Evolutionary conservation across 2,888 invertebrate genomes (phyloP).

Genomic region (Odontomyia ornata): DNA sequence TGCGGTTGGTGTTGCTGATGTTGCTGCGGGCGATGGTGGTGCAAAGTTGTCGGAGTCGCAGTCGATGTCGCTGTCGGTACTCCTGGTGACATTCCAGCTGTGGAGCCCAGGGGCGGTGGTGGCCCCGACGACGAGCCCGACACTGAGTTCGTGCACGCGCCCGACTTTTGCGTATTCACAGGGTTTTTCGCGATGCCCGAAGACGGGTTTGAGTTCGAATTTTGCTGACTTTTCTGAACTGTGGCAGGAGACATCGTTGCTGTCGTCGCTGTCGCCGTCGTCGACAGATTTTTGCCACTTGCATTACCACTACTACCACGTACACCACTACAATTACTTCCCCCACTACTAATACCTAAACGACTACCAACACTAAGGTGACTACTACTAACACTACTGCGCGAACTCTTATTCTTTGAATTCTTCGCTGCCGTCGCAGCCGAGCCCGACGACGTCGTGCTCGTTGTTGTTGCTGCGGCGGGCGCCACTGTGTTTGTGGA

Average conservation of each 20-base stretch:
- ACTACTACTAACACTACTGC: conserved; percentile 51
- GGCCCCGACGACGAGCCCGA: conserved; percentile 2
- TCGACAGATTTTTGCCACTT: conserved; percentile 55
- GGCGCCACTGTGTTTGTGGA: conserved; percentile 49
- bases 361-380: conserved; percentile 48
- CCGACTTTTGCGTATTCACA: conserved; percentile 31
- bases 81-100: conserved; percentile 38
- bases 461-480: conserved; percentile 53
- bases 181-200: conserved; percentile 23
- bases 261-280: conserved; percentile 43
- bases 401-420: conserved; percentile 46
- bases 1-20: conserved; percentile 55
- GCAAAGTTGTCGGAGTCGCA: conserved; percentile 42
- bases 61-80: conserved; percentile 42
- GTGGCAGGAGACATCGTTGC: conserved; percentile 41
- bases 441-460: conserved; percentile 44
- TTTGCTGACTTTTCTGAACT: conserved; percentile 43
- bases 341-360: conserved; percentile 37
- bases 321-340: conserved; percentile 50
- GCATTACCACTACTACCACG: conserved; percentile 53
- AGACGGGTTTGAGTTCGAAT: conserved; percentile 11
- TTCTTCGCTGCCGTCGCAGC: conserved; percentile 53
- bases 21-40: conserved; percentile 55
- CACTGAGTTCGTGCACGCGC: neutral
- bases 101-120: conserved; percentile 21